phyloP scores from a whole-genome alignment of 2,888 invertebrate genomes.

The Odontocerum albicorne region DNA sequence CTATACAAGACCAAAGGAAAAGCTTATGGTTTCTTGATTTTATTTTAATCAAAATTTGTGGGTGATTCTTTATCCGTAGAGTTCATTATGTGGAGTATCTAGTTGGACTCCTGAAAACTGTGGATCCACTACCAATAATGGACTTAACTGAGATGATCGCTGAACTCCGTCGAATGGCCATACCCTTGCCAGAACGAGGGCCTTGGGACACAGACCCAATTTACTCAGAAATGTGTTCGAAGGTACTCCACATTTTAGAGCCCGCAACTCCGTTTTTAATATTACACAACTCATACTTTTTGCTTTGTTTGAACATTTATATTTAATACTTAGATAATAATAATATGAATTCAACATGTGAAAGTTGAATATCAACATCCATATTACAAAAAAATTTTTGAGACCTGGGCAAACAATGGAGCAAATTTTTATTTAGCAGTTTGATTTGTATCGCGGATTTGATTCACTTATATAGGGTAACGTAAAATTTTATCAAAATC shows the following conservation, averaged over 20 bases:
- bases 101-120: constrained; percentile 80
- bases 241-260: constrained; percentile 62
- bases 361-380: no score
- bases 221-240: constrained; percentile 80
- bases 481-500: no score
- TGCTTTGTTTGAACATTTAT: constrained; percentile 31
- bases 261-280: constrained; percentile 6
- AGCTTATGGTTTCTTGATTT: no score
- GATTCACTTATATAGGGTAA: no score
- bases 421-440: no score
- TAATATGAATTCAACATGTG: no score
- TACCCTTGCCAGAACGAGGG: constrained; percentile 79
- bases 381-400: no score
- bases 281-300: constrained; percentile 14
- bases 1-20: no score
- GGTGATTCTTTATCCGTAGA: constrained; percentile 54
- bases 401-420: no score
- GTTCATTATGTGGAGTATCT: constrained; percentile 95
- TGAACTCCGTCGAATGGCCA: constrained; percentile 82
- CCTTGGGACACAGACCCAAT: constrained; percentile 82
- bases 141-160: constrained; percentile 84
- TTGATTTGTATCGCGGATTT: no score
- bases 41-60: no score
- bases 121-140: constrained; percentile 90
- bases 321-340: background rate